Evolutionary conservation across 2,797 vertebrate genomes (phyloP).

Genomic region (Sebastes miniatus): DNA sequence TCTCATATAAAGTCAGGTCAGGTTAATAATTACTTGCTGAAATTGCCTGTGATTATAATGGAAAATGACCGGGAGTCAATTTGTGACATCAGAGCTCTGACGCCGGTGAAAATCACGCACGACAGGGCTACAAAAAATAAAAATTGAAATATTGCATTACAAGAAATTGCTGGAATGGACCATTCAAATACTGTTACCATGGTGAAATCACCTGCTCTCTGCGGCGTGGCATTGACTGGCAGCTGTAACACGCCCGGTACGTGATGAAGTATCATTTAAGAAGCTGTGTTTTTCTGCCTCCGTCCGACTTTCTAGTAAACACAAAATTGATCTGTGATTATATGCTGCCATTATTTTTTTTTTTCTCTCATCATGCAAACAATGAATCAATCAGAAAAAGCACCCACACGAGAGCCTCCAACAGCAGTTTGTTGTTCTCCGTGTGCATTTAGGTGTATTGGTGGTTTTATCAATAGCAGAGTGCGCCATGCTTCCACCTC

Average conservation of each 20-base stretch:
- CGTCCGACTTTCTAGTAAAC: constrained; percentile 44
- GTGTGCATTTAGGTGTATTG: constrained; percentile 18
- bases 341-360: constrained; percentile 23
- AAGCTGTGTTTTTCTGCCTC: constrained; percentile 44
- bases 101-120: constrained; percentile 18
- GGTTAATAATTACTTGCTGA: neutral
- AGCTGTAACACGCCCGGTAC: constrained; percentile 39
- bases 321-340: constrained; percentile 49
- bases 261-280: constrained; percentile 52
- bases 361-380: constrained; percentile 45
- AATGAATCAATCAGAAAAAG: constrained; percentile 34
- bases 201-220: constrained; percentile 49
- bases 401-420: neutral
- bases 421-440: constrained; percentile 5
- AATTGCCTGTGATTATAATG: neutral
- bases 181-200: constrained; percentile 66
- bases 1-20: neutral
- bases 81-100: constrained; percentile 27
- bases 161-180: constrained; percentile 48
- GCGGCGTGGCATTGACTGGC: constrained; percentile 58
- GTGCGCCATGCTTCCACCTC: constrained; percentile 37
- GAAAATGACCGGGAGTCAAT: neutral
- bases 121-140: constrained; percentile 17
- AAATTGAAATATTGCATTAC: constrained; percentile 46
- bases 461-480: constrained; percentile 42